Evolutionary conservation across 1,140 invertebrate species (phyloP).

Genomic region (Holotrichia oblita): DNA sequence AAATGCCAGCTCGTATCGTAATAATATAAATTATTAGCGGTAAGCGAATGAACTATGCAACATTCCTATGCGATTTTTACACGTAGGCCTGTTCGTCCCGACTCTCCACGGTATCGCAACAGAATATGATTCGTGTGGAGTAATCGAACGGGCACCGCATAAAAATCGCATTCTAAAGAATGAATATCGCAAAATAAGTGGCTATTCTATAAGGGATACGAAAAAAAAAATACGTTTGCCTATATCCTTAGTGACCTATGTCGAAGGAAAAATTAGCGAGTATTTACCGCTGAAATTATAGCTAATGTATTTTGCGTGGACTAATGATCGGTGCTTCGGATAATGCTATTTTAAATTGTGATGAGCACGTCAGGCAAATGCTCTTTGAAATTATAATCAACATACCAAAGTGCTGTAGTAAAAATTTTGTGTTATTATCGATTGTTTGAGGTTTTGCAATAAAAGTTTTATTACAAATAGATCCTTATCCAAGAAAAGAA

Average conservation of each 20-base stretch:
- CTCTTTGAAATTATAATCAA: too few relatives aligned
- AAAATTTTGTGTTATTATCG: too few relatives aligned
- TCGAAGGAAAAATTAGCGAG: neutral
- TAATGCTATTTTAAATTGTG: neutral
- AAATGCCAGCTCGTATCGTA: constrained; percentile 37
- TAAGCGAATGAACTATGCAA: constrained; percentile 33
- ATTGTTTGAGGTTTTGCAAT: too few relatives aligned
- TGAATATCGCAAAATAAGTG: constrained; percentile 29
- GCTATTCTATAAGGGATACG: neutral
- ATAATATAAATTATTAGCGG: constrained; percentile 39
- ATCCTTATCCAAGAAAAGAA: too few relatives aligned
- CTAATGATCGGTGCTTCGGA: neutral
- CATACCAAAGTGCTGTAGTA: too few relatives aligned
- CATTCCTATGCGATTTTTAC: constrained; percentile 32
- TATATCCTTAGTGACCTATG: neutral
- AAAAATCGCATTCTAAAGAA: constrained; percentile 28
- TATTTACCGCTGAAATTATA: constrained; percentile 2
- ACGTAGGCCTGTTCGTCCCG: neutral
- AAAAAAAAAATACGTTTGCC: neutral
- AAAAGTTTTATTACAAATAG: too few relatives aligned
- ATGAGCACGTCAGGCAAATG: too few relatives aligned
- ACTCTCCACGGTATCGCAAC: neutral
- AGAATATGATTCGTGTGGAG: constrained; percentile 37
- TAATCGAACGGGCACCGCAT: constrained; percentile 32
- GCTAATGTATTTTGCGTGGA: neutral